Conservation (phyloP, 2,888 invertebrate species). For the Plagiodera versicolora region DNA sequence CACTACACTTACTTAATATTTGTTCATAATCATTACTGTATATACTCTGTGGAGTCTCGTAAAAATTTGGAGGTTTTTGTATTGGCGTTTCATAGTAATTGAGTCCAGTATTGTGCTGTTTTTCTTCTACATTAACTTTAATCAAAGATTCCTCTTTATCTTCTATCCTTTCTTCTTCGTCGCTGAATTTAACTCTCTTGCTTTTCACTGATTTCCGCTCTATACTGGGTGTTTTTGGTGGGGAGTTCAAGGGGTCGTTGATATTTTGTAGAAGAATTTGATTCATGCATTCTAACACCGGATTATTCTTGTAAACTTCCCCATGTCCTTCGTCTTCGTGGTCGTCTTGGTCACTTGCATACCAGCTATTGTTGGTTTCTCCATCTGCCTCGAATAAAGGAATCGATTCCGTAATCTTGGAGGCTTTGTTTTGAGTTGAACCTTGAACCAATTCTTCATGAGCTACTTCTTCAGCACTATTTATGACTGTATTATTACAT, state of each 20-base stretch:
- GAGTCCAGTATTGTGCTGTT: slow-evolving; percentile 29
- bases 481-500: slow-evolving; percentile 53
- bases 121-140: slow-evolving; percentile 36
- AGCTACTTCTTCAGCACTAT: slow-evolving; percentile 18
- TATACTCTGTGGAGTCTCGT: slow-evolving; percentile 70
- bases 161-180: slow-evolving; percentile 43
- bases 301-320: slow-evolving; percentile 77
- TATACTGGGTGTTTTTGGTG: slow-evolving; percentile 53
- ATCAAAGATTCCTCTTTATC: slow-evolving; percentile 26
- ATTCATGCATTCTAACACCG: slow-evolving; percentile 83
- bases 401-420: slow-evolving; percentile 55
- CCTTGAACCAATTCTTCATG: slow-evolving; percentile 5
- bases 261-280: slow-evolving; percentile 79
- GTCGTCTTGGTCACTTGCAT: slow-evolving; percentile 66
- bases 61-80: slow-evolving; percentile 58
- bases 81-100: slow-evolving; percentile 55
- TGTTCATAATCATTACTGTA: slow-evolving; percentile 77
- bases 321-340: slow-evolving; percentile 71
- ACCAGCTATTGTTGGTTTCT: slow-evolving; percentile 72
- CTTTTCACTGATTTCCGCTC: slow-evolving; percentile 47
- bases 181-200: slow-evolving; percentile 53
- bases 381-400: slow-evolving; percentile 54
- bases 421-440: slow-evolving; percentile 18
- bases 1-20: slow-evolving; percentile 60
- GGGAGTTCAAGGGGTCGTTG: slow-evolving; percentile 55